Evolutionary conservation across 2,888 invertebrate species (phyloP), one percentile per base, ranked within the genome.

Genomic region (Cryptocephalus primarius): DNA sequence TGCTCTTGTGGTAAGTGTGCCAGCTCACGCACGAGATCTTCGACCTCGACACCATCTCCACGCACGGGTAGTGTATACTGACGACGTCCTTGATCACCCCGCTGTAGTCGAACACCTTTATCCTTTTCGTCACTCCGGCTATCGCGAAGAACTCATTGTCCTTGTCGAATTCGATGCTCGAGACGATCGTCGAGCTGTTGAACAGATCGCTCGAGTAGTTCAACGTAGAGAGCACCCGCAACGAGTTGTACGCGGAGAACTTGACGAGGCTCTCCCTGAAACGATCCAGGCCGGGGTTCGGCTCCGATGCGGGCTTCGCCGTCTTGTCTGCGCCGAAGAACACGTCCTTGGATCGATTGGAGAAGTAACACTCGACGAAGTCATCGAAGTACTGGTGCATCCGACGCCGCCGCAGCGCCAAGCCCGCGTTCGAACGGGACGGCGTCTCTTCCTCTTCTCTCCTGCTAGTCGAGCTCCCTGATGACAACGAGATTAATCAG

Each of bases 61-160:
- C 81, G 63, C 85, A 83, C 8, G 95, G 93, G 72, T 92, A 93
- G 72, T 94, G 93, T 53, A 92, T 85, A 68, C 91, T 91, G 12
- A 92, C 87, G 1, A 84, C 80, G 68, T 91, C 90, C 41, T 85
- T 77, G 40, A 92, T 81, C 36, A 93, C 90, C 32, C 83, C 79
- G 39, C 83, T 81, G 70, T 89, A 94, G 67, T 94, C 92, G 71
- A 88, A 94, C 44, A 91, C 85, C 74, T 94, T 94, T 48, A 95
- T 94, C 50, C 90, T 80, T 67, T 91, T 92, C 0, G 93, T 93
- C 9, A 95, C 93, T 3, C 95, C 94, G 33, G 94, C 94, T 57
- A 95, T 92, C 0, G 94, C 94, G 72, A 95, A 93, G 69, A 85
- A 88, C 72, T 95, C 93, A 66, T 89, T 87, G 70, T 95, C 94